A percentile compares a stretch with the other conserved stretches of the same genome.
These are phyloP conservation scores for Indicator indicator DNA, from an alignment of 2,113 vertebrate genomes.

Conservation along the genomic window DNA sequence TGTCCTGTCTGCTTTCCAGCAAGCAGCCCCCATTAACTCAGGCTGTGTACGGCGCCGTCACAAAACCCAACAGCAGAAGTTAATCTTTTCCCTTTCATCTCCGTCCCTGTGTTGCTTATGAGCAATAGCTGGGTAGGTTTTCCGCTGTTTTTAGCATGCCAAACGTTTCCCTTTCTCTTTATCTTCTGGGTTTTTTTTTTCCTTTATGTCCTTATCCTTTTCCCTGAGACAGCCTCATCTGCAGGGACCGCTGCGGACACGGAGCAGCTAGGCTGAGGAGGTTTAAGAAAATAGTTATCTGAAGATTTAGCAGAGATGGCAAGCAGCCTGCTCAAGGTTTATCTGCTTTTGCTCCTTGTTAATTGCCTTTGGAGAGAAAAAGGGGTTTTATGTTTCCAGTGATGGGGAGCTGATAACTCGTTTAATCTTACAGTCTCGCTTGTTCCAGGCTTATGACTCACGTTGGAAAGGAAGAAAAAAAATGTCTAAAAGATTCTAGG, in stretches of 20 bases:
- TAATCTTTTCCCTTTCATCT: conserved; percentile 32
- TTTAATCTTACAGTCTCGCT: not conserved
- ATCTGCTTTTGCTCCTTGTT: conserved; percentile 25
- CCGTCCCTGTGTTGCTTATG: not conserved
- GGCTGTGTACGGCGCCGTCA: not conserved
- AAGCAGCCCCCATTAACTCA: not conserved
- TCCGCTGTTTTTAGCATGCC: not conserved
- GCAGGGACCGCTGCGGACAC: not conserved
- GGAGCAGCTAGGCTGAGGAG: not conserved
- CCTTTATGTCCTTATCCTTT: conserved; percentile 25
- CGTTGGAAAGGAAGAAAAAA: not conserved
- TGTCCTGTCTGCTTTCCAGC: not conserved
- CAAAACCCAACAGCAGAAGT: not conserved
- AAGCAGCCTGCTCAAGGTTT: not conserved
- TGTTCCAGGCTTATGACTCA: not conserved
- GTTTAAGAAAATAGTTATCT: not conserved
- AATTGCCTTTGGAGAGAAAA: conserved; percentile 21
- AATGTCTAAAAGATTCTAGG: not conserved
- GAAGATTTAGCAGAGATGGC: conserved; percentile 8
- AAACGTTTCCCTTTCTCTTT: not conserved
- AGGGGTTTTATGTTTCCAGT: not conserved
- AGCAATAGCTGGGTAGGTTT: not conserved
- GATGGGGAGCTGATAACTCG: conserved; percentile 14
- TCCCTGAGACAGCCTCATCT: conserved; percentile 6
- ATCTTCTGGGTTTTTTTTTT: not conserved